Percentiles rank a stretch among this genome's conserved stretches.
Evolutionary conservation across 2,113 vertebrate genomes (phyloP).

Genomic region (Arvicanthis niloticus): DNA sequence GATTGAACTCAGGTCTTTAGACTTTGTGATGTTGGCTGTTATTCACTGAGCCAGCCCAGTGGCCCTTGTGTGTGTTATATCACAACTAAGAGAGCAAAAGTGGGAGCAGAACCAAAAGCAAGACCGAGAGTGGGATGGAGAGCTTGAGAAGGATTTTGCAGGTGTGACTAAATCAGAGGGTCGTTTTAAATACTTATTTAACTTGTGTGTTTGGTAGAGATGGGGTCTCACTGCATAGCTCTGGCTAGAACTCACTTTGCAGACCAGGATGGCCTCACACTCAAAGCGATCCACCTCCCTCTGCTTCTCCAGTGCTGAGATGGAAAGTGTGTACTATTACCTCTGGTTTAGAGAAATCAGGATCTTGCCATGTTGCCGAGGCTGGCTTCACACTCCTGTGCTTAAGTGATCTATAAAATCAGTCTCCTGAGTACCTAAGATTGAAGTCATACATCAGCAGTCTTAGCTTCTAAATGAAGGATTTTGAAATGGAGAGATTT

Average conservation of each 20-base stretch:
- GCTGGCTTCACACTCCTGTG: background rate
- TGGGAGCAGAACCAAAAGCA: background rate
- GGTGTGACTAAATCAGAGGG: background rate
- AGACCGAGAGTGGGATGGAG: background rate
- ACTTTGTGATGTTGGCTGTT: background rate
- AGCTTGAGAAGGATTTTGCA: background rate
- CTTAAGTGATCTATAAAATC: background rate
- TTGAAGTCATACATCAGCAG: background rate
- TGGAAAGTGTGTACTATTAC: background rate
- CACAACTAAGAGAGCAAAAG: background rate
- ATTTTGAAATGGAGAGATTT: conserved; percentile 18
- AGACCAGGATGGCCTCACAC: background rate
- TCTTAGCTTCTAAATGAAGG: conserved; percentile 2
- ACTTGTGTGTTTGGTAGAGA: background rate
- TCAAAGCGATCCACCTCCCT: background rate
- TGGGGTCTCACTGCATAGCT: background rate
- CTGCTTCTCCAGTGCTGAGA: background rate
- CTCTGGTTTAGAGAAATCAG: background rate
- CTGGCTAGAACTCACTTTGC: background rate
- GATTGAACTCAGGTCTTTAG: background rate
- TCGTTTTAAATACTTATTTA: background rate
- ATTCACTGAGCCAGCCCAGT: background rate
- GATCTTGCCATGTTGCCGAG: background rate
- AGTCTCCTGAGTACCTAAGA: background rate
- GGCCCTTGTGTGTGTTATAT: background rate